Evolutionary conservation across 2,797 vertebrate genomes (phyloP).

Genomic region (Manis pentadactyla): DNA sequence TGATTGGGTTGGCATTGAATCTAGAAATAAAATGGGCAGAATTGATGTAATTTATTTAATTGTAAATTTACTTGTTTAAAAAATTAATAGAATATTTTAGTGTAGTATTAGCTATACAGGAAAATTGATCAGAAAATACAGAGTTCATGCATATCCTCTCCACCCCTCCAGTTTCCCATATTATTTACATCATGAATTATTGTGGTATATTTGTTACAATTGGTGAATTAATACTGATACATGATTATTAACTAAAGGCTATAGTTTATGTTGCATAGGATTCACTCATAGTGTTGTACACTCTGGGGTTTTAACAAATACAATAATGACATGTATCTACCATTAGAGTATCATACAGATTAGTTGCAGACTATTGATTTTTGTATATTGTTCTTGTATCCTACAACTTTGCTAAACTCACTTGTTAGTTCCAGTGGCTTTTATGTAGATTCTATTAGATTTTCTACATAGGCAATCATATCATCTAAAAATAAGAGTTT

Average conservation of each 20-base stretch:
- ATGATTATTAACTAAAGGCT: neutral
- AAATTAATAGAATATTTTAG: neutral
- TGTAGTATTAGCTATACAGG: neutral
- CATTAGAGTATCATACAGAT: neutral
- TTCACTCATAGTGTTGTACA: neutral
- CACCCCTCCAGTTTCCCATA: neutral
- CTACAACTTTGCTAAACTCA: neutral
- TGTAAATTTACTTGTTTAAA: neutral
- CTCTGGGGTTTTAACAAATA: neutral
- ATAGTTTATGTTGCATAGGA: neutral
- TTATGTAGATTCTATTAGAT: neutral
- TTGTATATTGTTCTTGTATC: conserved; percentile 25
- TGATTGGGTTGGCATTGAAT: neutral
- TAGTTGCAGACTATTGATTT: conserved; percentile 9
- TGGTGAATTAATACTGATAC: neutral
- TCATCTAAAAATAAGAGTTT: neutral
- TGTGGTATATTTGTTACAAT: neutral
- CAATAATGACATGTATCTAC: neutral
- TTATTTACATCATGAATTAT: neutral
- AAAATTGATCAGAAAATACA: neutral
- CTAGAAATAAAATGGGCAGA: neutral
- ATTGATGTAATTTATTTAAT: conserved; percentile 12
- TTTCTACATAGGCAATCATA: neutral
- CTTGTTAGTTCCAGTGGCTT: neutral
- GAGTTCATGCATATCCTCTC: neutral